Conservation (phyloP, 2,888 invertebrate species). For the Hyles lineata region DNA sequence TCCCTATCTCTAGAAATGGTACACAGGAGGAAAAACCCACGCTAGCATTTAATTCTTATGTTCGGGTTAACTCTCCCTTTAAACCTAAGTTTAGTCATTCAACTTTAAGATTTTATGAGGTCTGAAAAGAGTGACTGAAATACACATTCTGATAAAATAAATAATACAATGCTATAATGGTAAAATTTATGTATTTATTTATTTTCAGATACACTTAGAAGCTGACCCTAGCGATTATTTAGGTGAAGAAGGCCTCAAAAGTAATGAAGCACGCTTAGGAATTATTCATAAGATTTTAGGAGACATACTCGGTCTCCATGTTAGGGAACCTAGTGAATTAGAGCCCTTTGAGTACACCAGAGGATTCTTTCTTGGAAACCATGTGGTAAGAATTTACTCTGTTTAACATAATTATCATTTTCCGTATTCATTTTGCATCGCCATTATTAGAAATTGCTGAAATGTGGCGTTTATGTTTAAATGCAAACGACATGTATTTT, state of each 20-base stretch:
- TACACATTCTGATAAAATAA: too few relatives aligned
- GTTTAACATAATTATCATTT: too few relatives aligned
- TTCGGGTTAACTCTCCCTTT: too few relatives aligned
- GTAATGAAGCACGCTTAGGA: constrained; percentile 89
- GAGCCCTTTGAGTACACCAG: constrained; percentile 81
- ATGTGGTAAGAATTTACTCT: constrained; percentile 86
- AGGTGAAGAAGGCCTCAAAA: constrained; percentile 71
- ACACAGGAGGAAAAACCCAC: too few relatives aligned
- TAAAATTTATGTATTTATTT: background rate
- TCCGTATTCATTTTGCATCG: constrained; percentile 52
- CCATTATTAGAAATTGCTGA: constrained; percentile 67
- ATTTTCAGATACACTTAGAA: constrained; percentile 90
- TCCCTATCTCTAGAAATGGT: too few relatives aligned
- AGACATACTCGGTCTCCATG: constrained; percentile 88
- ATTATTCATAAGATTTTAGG: constrained; percentile 91
- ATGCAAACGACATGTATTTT: background rate
- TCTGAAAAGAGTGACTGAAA: too few relatives aligned
- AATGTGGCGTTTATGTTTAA: constrained; percentile 16
- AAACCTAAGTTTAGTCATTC: too few relatives aligned
- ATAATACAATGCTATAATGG: too few relatives aligned
- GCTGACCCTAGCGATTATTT: constrained; percentile 87
- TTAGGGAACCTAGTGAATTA: constrained; percentile 68
- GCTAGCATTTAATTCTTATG: too few relatives aligned
- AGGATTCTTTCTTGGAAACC: constrained; percentile 92
- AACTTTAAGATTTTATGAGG: too few relatives aligned